These are phyloP conservation scores for Helogale parvula DNA, from an alignment of 2,113 vertebrate genomes.

Conservation along the genomic window DNA sequence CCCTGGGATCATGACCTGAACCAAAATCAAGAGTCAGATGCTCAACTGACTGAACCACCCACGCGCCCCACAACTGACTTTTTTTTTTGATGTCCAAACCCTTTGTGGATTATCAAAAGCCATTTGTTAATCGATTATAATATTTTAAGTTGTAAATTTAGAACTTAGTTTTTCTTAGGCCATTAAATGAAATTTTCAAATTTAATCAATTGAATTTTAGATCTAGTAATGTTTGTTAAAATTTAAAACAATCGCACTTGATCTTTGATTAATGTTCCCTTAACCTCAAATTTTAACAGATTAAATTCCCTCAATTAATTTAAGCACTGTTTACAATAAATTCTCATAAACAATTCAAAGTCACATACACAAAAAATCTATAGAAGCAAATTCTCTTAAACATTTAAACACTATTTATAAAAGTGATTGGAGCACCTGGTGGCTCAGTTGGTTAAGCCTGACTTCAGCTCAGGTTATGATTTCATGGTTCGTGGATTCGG, in stretches of 20 bases:
- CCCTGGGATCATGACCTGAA: too few relatives aligned
- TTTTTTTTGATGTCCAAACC: neutral
- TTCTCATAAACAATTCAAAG: conserved; percentile 10
- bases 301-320: neutral
- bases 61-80: too few relatives aligned
- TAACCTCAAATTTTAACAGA: neutral
- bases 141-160: neutral
- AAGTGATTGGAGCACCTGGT: neutral
- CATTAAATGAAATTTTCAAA: conserved; percentile 9
- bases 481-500: too few relatives aligned
- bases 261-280: neutral
- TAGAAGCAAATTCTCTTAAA: neutral
- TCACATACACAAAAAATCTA: neutral
- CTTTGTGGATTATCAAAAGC: neutral
- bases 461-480: too few relatives aligned
- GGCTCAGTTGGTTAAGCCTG: too few relatives aligned
- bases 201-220: neutral
- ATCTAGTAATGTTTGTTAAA: neutral
- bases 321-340: neutral
- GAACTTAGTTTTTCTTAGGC: neutral
- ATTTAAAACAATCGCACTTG: neutral
- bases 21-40: too few relatives aligned
- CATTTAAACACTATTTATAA: neutral
- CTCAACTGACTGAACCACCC: too few relatives aligned
- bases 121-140: neutral